Percentiles rank a stretch among this genome's conserved stretches.
These are phyloP conservation scores for Phodopus roborovskii DNA, from an alignment of 2,113 vertebrate species.

Conservation along the genomic window DNA sequence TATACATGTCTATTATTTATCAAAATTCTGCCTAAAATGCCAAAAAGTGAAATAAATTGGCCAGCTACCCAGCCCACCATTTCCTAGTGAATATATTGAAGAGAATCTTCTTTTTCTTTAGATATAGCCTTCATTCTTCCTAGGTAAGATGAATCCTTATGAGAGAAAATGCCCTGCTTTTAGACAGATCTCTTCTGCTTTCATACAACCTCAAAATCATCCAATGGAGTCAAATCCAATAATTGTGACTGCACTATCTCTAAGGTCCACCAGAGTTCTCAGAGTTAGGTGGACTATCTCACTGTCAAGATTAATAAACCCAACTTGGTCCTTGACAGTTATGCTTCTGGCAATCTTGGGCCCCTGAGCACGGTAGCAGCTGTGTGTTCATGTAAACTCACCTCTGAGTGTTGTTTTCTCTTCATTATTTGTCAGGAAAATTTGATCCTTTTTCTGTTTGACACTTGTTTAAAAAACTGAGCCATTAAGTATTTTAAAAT, in stretches of 20 bases:
- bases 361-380: accelerated
- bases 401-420: background rate
- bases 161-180: background rate
- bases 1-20: background rate
- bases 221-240: background rate
- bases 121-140: background rate
- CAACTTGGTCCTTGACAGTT: accelerated
- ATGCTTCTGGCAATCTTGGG: background rate
- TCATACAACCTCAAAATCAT: background rate
- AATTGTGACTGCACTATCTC: accelerated
- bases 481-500: background rate
- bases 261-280: background rate
- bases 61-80: accelerated
- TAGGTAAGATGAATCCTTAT: background rate
- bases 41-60: background rate
- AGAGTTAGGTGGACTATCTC: background rate
- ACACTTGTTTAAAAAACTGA: background rate
- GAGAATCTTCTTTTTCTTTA: too few species aligned
- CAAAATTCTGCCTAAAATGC: background rate
- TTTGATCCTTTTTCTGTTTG: background rate
- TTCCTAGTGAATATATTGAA: background rate
- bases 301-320: background rate
- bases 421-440: background rate
- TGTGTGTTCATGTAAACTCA: background rate
- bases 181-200: too few species aligned